These are phyloP conservation scores for Helicolenus hilgendorfi DNA, from an alignment of 2,797 vertebrate genomes.

Conservation along the genomic window DNA sequence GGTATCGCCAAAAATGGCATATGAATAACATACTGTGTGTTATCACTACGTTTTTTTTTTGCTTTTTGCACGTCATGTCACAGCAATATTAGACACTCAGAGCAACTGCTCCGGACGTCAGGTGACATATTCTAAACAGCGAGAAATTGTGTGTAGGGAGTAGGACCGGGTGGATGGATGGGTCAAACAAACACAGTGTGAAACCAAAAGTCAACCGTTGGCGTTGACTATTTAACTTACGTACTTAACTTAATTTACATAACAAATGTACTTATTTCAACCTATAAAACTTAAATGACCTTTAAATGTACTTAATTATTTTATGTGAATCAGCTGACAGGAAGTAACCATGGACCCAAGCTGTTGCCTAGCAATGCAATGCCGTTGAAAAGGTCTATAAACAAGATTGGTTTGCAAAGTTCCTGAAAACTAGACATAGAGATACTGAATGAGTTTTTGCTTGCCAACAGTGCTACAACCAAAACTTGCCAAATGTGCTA, in stretches of 20 bases:
- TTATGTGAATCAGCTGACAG: not conserved
- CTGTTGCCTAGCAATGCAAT: not conserved
- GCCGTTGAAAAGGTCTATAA: not conserved
- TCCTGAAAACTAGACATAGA: conserved; percentile 24
- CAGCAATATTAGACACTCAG: not conserved
- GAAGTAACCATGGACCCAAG: not conserved
- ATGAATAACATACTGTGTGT: too few relatives aligned
- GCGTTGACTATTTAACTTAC: too few relatives aligned
- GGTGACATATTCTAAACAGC: not conserved
- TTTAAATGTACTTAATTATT: too few relatives aligned
- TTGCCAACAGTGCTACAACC: conserved; percentile 15
- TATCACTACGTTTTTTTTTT: not conserved
- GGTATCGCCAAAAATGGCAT: not conserved
- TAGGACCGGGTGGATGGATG: not conserved
- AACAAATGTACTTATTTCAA: too few relatives aligned
- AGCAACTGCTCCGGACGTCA: not conserved
- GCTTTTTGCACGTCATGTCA: too few relatives aligned
- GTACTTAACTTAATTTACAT: too few relatives aligned
- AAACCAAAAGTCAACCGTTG: too few relatives aligned
- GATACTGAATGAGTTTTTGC: conserved; percentile 1
- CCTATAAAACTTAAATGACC: too few relatives aligned
- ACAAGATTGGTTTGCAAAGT: conserved; percentile 37
- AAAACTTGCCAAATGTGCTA: conserved; percentile 43
- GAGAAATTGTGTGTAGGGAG: not conserved
- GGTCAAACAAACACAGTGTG: not conserved